Base-by-base conservation (phyloP, 2,888 invertebrate genomes). In the Cenopis cana region DNA sequence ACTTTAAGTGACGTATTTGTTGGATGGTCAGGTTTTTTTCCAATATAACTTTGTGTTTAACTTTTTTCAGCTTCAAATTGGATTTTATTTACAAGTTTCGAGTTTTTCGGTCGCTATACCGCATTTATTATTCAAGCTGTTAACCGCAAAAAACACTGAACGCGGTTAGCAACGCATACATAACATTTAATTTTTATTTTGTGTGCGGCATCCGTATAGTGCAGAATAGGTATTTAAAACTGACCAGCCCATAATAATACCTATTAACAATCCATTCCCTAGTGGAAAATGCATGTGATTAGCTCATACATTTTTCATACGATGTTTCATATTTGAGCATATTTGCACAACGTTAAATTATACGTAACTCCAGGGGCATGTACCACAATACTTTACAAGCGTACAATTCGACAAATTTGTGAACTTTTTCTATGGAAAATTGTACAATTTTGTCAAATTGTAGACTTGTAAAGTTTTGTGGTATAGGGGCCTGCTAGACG, bases 141-240 rank as follows among this genome's bases (percentile, higher is more conserved):
- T 49, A 24, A 52, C 57, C 65, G 52, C 69, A 70, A 57, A 65
- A 64, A 59, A 59, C 36, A 41, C 57, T 46, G 46, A 59, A 70
- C 59, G 57, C 17, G 57, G 69, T 57, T 69, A 69, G 56, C 36
- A 29, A 49, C 36, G 41, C 50, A 59, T 52, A 56, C 56, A 56
- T 69, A 57, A 70, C 59, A 65, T 54, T 70, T 65, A 17, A 33
- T 24, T 60, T 60, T 66, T 70, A 70, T 70, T 65, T 70, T 65
- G 59, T 50, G 29, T 18, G 57, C 38, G 57, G 12, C 33, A 24
- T 20, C 29, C n/a, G 33, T 9, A 20, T 50, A 11, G 4, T 33
- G n/a, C 29, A n/a, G 4, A 60, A 24, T 46, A 36, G 38, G 24
- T 24, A 62, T 64, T 69, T 56, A 24, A 36, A 20, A 24, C 20